Evolutionary conservation across 2,797 vertebrate genomes (phyloP).

Genomic region (Sebastes minor): DNA sequence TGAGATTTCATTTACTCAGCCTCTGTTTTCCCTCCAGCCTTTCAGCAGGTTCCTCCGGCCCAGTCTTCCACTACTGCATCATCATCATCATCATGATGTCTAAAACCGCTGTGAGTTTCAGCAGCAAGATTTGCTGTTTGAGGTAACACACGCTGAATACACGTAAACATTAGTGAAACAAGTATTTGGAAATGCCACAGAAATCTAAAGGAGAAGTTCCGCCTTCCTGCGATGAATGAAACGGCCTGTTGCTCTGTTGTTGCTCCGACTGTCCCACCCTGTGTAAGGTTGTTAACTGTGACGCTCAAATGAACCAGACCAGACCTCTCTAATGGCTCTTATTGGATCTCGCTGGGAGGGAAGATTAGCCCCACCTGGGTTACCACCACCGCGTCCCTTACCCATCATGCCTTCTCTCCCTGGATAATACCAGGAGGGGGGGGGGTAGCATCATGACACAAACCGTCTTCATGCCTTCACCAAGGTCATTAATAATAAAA

Average conservation of each 20-base stretch:
- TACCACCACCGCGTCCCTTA: slow-evolving; percentile 18
- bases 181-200: not conserved
- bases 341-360: slow-evolving; percentile 61
- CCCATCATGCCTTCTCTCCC: slow-evolving; percentile 25
- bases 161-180: not conserved
- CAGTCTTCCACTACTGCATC: slow-evolving; percentile 16
- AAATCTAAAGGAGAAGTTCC: not conserved
- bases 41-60: slow-evolving; percentile 70
- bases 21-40: slow-evolving; percentile 77
- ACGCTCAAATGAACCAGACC: slow-evolving; percentile 71
- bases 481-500: slow-evolving; percentile 33
- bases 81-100: slow-evolving; percentile 1
- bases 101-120: not conserved
- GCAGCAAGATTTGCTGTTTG: not conserved
- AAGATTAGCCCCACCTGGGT: slow-evolving; percentile 67
- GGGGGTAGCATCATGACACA: not conserved
- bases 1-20: slow-evolving; percentile 75
- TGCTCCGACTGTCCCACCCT: slow-evolving; percentile 32
- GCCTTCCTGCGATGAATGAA: slow-evolving; percentile 1
- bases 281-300: slow-evolving; percentile 72
- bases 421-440: slow-evolving; percentile 14
- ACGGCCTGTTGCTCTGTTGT: slow-evolving; percentile 29
- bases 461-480: not conserved
- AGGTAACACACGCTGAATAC: not conserved
- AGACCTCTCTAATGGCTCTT: slow-evolving; percentile 64